Evolutionary conservation across 2,888 invertebrate genomes (phyloP).

Genomic region (Coelopa pilipes): DNA sequence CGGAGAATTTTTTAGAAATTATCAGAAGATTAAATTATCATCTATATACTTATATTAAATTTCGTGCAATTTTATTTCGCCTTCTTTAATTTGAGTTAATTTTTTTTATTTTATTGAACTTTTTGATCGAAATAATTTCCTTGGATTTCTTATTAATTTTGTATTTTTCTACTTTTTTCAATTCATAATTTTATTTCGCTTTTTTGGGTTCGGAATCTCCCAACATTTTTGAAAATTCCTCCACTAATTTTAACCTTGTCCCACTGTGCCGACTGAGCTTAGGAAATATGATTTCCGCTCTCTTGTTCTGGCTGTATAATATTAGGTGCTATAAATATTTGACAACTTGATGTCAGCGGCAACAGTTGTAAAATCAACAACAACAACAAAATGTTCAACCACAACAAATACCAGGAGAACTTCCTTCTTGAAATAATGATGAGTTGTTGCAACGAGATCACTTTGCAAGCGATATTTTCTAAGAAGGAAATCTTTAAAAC

Average conservation of each 20-base stretch:
- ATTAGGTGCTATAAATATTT: slow-evolving; percentile 30
- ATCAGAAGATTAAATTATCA: too few relatives aligned
- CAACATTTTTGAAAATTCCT: neutral
- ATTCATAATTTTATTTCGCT: slow-evolving; percentile 39
- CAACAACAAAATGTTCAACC: neutral
- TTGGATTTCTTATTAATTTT: slow-evolving; percentile 43
- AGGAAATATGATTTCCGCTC: slow-evolving; percentile 11
- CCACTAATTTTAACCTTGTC: neutral
- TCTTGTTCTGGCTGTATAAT: slow-evolving; percentile 12
- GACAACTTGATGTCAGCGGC: slow-evolving; percentile 4
- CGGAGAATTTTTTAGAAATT: too few relatives aligned
- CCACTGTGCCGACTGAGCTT: slow-evolving; percentile 12
- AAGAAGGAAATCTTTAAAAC: slow-evolving; percentile 10
- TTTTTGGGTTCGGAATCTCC: too few relatives aligned
- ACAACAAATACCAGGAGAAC: neutral
- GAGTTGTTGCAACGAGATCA: neutral
- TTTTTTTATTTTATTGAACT: too few relatives aligned
- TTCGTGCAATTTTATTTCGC: too few relatives aligned
- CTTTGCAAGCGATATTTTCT: slow-evolving; percentile 7
- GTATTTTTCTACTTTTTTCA: slow-evolving; percentile 14
- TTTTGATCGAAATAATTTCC: too few relatives aligned
- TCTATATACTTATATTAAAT: too few relatives aligned
- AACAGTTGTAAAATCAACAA: neutral
- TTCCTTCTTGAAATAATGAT: too few relatives aligned
- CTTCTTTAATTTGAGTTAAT: too few relatives aligned